Conservation (phyloP, 2,113 vertebrate genomes). For the Xiphophorus hellerii region DNA sequence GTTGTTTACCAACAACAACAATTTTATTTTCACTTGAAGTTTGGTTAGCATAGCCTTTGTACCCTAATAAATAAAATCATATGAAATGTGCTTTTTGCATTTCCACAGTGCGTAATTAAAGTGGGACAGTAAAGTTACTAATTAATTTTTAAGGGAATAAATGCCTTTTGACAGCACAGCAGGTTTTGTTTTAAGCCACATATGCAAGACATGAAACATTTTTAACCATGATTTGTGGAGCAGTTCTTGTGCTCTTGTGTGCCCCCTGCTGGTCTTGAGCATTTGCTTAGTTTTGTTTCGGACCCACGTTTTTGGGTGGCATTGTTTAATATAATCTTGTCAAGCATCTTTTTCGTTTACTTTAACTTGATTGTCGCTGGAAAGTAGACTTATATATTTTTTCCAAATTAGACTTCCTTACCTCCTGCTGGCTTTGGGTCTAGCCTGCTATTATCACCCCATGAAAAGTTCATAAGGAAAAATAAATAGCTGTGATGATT, state of each 20-base stretch:
- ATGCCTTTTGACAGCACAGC: too few relatives aligned
- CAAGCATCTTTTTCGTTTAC: conserved; percentile 10
- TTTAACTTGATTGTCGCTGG: neutral
- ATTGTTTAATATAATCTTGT: neutral
- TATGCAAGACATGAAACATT: neutral
- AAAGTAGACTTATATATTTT: conserved; percentile 8
- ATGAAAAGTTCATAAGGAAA: conserved; percentile 34
- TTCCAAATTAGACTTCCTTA: conserved; percentile 19
- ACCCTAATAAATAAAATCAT: too few relatives aligned
- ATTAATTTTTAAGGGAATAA: neutral
- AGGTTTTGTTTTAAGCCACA: too few relatives aligned
- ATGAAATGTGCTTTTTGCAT: neutral
- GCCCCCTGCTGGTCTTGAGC: neutral
- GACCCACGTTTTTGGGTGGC: neutral
- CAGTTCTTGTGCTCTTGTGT: neutral
- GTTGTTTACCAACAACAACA: neutral
- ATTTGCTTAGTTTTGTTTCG: neutral
- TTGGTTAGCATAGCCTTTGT: too few relatives aligned
- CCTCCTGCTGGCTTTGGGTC: conserved; percentile 6
- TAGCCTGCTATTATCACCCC: conserved; percentile 37
- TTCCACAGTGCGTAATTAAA: neutral
- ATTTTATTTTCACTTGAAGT: neutral
- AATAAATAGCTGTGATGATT: conserved; percentile 46
- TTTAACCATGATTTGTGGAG: neutral
- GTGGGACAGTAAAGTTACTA: neutral